phyloP scores from a whole-genome alignment of 2,113 vertebrate genomes.

The Clarias magur region DNA sequence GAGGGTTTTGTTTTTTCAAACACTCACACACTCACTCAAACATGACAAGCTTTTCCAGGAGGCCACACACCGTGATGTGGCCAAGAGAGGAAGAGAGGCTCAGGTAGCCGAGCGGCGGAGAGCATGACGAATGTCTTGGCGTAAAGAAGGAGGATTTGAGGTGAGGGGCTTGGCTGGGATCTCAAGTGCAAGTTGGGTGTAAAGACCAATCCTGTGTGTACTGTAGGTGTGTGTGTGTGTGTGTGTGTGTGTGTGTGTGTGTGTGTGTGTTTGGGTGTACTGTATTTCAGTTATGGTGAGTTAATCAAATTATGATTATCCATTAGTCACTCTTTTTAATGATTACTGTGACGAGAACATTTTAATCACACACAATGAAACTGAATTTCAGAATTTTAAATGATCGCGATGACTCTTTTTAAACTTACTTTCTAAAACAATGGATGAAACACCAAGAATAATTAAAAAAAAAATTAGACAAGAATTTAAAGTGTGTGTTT shows the following conservation, averaged over 20 bases:
- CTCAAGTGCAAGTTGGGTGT: not conserved
- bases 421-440: not conserved
- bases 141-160: slow-evolving; percentile 38
- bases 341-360: not conserved
- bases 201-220: slow-evolving; percentile 9
- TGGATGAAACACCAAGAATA: not conserved
- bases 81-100: slow-evolving; percentile 40
- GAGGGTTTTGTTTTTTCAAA: slow-evolving; percentile 18
- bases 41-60: slow-evolving; percentile 24
- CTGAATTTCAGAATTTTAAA: not conserved
- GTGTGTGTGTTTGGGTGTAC: not conserved
- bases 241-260: slow-evolving; percentile 17
- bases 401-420: not conserved
- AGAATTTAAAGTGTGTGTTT: no score
- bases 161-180: slow-evolving; percentile 51
- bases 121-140: slow-evolving; percentile 60
- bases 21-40: slow-evolving; percentile 21
- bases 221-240: slow-evolving; percentile 15
- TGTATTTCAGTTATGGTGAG: not conserved
- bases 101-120: slow-evolving; percentile 54
- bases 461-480: not conserved
- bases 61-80: slow-evolving; percentile 28
- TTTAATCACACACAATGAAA: not conserved
- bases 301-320: not conserved
- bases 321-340: not conserved